Evolutionary conservation across 2,113 vertebrate genomes (phyloP).

Genomic region (Diadophis punctatus): DNA sequence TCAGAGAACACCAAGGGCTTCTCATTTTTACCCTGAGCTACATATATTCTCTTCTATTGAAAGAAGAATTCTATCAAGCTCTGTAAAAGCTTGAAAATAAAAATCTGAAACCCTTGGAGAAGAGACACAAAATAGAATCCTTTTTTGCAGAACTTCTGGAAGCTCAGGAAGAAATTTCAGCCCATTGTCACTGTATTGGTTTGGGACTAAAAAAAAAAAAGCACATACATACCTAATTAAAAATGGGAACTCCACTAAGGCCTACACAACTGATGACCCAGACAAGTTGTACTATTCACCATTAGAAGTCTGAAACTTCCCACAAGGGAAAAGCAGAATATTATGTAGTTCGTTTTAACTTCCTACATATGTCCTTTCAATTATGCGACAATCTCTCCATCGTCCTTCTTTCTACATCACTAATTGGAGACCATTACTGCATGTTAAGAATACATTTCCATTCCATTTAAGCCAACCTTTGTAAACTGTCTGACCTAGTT

Average conservation of each 20-base stretch:
- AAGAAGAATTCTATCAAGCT: not conserved
- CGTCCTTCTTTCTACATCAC: not conserved
- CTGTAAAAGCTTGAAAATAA: not conserved
- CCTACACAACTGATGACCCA: not conserved
- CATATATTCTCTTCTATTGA: not conserved
- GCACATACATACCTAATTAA: no score
- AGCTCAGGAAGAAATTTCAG: not conserved
- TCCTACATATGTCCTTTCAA: not conserved
- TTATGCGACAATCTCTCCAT: not conserved
- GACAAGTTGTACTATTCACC: not conserved
- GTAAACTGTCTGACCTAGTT: not conserved
- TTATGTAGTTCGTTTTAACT: not conserved
- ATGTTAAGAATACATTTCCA: not conserved
- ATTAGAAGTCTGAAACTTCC: not conserved
- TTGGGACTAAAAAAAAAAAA: not conserved
- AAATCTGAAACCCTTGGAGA: not conserved
- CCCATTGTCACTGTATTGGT: not conserved
- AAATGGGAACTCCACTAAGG: not conserved
- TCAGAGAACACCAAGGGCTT: not conserved
- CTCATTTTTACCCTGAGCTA: not conserved
- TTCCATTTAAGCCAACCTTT: not conserved
- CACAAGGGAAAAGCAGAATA: not conserved
- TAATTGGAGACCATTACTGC: not conserved
- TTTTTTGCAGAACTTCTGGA: not conserved
- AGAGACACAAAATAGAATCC: not conserved